Conservation (phyloP, 1,140 invertebrate species). For the Archivesica marissinica region DNA sequence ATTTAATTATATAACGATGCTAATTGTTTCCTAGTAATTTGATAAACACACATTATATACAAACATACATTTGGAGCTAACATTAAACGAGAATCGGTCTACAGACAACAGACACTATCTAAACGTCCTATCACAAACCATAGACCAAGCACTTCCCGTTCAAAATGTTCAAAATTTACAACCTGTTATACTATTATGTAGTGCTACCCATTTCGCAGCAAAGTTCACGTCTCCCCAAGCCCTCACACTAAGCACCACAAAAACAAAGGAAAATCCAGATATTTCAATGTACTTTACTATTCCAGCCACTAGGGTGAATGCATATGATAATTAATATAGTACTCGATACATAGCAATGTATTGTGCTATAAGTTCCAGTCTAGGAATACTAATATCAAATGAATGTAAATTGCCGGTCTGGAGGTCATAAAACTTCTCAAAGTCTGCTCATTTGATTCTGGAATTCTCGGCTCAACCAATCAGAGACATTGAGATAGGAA, state of each 20-base stretch:
- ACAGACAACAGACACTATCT: slow-evolving; percentile 18
- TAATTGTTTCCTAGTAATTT: slow-evolving; percentile 43
- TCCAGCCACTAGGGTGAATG: neutral
- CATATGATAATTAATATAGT: no score
- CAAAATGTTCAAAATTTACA: no score
- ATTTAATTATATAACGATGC: slow-evolving; percentile 1
- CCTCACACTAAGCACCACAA: neutral
- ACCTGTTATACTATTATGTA: no score
- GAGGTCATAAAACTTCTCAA: no score
- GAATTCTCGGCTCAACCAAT: no score
- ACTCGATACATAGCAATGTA: no score
- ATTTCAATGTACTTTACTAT: neutral
- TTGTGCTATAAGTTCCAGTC: no score
- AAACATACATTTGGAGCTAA: neutral
- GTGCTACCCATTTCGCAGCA: neutral
- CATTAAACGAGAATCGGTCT: neutral
- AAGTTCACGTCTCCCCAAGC: neutral
- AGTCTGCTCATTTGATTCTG: no score
- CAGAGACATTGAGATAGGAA: no score
- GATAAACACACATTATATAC: slow-evolving; percentile 22
- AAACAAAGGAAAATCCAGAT: neutral
- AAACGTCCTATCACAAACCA: slow-evolving; percentile 44
- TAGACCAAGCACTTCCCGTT: neutral
- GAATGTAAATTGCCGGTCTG: no score
- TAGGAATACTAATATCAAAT: no score